A percentile compares a stretch with the other conserved stretches of the same genome.
Evolutionary conservation across 2,113 vertebrate genomes (phyloP).

Genomic region (Ursus arctos): DNA sequence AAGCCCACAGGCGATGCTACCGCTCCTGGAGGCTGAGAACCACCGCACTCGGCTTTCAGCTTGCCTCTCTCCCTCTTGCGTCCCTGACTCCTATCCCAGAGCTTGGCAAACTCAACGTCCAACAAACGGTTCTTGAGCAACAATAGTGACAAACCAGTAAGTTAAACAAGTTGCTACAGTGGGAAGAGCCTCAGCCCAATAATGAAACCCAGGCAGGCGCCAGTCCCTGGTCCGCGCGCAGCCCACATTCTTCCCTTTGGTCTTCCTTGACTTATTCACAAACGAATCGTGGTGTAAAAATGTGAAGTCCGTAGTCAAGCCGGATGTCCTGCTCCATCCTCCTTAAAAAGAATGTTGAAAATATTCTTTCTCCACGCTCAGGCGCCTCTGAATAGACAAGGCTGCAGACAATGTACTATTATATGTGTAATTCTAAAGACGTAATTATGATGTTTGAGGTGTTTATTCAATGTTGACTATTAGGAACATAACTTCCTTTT

Average conservation of each 20-base stretch:
- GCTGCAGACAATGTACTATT: background rate
- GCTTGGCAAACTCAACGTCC: background rate
- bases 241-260: background rate
- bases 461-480: background rate
- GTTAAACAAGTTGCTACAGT: background rate
- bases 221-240: background rate
- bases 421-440: background rate
- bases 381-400: background rate
- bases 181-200: background rate
- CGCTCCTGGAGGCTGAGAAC: background rate
- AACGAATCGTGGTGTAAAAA: background rate
- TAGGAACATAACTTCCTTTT: conserved; percentile 2
- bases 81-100: background rate
- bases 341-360: background rate
- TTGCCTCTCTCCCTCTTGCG: background rate
- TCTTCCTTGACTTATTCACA: background rate
- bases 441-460: background rate
- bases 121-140: background rate
- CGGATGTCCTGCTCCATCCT: background rate
- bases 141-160: background rate
- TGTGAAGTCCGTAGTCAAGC: background rate
- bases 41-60: background rate
- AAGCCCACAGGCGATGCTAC: too few species aligned
- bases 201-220: background rate
- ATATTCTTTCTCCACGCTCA: background rate